Conservation (phyloP, 2,797 vertebrate genomes). For the Simalia tracyae region DNA sequence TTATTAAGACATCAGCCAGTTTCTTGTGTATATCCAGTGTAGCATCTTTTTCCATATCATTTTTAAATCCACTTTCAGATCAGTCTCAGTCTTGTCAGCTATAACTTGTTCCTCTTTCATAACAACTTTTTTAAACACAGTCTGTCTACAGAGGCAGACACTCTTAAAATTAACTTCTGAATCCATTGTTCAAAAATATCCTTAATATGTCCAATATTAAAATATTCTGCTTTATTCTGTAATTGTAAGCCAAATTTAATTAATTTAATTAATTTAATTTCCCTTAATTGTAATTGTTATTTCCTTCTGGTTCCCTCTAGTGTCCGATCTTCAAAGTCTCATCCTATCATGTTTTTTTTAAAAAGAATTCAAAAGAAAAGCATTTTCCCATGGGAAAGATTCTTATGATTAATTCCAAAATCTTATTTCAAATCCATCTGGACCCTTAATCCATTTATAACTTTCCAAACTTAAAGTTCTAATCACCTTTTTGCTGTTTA, state of each 20-base stretch:
- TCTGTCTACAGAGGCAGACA: not conserved
- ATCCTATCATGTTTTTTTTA: not conserved
- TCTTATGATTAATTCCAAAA: not conserved
- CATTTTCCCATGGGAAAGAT: not conserved
- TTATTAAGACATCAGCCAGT: not conserved
- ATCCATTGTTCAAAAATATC: not conserved
- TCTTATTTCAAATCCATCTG: not conserved
- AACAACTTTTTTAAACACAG: not conserved
- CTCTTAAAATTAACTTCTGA: not conserved
- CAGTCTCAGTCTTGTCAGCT: not conserved
- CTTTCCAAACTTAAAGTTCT: not conserved
- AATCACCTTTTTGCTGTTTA: not conserved
- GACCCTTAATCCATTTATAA: not conserved
- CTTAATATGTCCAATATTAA: not conserved
- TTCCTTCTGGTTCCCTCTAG: not conserved
- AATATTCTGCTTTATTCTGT: not conserved
- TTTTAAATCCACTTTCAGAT: not conserved
- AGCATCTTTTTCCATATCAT: not conserved
- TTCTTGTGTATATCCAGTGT: not conserved
- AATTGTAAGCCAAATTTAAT: not conserved
- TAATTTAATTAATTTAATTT: not conserved
- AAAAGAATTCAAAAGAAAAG: not conserved
- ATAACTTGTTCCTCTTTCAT: not conserved
- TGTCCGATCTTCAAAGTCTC: not conserved
- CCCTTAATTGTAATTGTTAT: not conserved